Conservation (phyloP, 2,113 vertebrate species). For the Chaenogobius annularis region DNA sequence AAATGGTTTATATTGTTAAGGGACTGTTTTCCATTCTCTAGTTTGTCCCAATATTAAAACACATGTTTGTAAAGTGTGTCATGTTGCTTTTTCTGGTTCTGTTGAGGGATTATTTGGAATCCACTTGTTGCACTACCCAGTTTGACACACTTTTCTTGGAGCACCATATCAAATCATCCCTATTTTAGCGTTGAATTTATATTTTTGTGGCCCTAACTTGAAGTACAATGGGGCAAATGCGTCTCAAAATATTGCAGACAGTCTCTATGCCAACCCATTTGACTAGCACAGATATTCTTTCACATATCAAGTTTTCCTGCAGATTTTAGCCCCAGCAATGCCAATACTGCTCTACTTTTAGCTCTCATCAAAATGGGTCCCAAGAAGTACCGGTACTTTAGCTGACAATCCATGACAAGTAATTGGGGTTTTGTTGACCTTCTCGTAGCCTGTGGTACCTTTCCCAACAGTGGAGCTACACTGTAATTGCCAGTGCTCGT, state of each 20-base stretch:
- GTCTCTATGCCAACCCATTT: not conserved
- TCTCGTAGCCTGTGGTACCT: conserved; percentile 35
- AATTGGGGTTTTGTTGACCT: conserved; percentile 66
- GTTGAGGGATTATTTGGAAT: not conserved
- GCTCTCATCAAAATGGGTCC: conserved; percentile 34
- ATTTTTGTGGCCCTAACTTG: not conserved
- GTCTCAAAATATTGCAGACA: not conserved
- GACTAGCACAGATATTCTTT: not conserved
- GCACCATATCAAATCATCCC: not conserved
- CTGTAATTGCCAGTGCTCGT: conserved; percentile 60
- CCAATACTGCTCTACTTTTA: not conserved
- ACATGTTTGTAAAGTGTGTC: conserved; percentile 30
- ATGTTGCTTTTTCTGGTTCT: not conserved
- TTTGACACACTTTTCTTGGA: not conserved
- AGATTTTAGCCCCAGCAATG: not conserved
- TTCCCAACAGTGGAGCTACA: conserved; percentile 23
- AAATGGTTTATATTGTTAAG: conserved; percentile 19
- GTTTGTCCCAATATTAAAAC: conserved; percentile 65
- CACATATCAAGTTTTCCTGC: not conserved
- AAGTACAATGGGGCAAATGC: not conserved
- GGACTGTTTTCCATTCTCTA: conserved; percentile 30
- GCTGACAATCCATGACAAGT: conserved; percentile 53
- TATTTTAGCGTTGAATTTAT: not conserved
- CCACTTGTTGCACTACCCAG: not conserved
- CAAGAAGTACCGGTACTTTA: conserved; percentile 16